Evolutionary conservation across 2,888 invertebrate species (phyloP), one percentile per base, ranked within the genome.

Genomic region (Platynereis dumerilii): DNA sequence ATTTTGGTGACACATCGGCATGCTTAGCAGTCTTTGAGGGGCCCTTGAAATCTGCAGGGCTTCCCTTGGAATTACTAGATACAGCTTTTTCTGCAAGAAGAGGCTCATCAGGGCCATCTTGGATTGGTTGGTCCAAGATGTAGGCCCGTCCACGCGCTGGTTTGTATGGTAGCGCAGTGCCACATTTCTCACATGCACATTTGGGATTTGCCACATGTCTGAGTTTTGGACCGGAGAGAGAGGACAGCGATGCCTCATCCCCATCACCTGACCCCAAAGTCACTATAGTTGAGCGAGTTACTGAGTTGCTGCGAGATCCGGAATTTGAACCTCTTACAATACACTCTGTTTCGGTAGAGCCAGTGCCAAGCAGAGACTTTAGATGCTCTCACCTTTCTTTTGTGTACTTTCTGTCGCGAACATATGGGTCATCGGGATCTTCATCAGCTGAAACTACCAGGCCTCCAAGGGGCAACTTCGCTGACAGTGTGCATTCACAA

Each of bases 371-470:
- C 10, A 48, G 48, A 10, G 48, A n/a, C 17, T 48, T 48, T 5
- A 48, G 22, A 7, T n/a, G 48, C 7, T 48, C 48, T 22, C 22
- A 10, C 7, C 48, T 5, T n/a, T 48, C 48, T 48, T 48, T 48
- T n/a, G 48, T 48, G n/a, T 48, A 48, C 17, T 48, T 48, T 20
- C 48, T n/a, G 48, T 48, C 48, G 3, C 48, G 5, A 3, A 48
- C 48, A n/a, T 48, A n/a, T 12, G 48, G 48, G n/a, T 48, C 48
- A n/a, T 48, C 48, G 17, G 48, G 48, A 48, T 48, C 48, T 22
- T 20, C 22, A 5, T n/a, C 48, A 5, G 22, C 48, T 10, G 48
- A 48, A 48, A 20, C 48, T n/a, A 34, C 34, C 5, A 34, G 7
- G 7, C 34, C 34, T 5, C 34, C 34, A 5, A 34, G 12, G 12